These are phyloP conservation scores for Temnopleurus reevesii DNA, from an alignment of 53 echinoderm and acorn worm species.

Conservation along the genomic window DNA sequence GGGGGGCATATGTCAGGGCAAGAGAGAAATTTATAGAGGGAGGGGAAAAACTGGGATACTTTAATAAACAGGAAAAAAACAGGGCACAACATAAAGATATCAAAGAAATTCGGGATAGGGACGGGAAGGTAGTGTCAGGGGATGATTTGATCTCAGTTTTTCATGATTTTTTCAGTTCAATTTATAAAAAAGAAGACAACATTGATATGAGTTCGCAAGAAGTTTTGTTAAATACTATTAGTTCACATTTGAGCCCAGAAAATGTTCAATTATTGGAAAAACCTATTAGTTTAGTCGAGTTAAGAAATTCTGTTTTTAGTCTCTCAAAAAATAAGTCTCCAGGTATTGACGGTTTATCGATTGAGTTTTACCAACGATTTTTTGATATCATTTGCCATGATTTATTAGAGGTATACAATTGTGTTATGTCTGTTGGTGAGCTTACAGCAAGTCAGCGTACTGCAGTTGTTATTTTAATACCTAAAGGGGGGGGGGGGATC, in stretches of 20 bases:
- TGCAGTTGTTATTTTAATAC: neutral
- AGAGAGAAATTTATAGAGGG: constrained; percentile 48
- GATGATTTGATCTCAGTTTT: constrained; percentile 11
- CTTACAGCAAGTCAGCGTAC: neutral
- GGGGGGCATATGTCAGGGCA: constrained; percentile 30
- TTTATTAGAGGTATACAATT: neutral
- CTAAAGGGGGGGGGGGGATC: neutral
- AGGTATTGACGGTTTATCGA: neutral
- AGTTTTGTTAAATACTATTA: neutral
- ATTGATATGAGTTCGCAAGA: neutral
- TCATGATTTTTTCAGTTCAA: constrained; percentile 1
- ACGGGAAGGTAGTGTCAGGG: neutral
- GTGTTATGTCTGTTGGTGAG: neutral
- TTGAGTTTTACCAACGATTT: neutral
- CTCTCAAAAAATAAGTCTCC: neutral
- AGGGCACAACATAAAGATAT: neutral
- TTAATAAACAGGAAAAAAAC: constrained; percentile 11
- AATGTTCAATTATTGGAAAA: neutral
- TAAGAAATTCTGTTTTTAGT: neutral
- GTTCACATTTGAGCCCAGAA: neutral
- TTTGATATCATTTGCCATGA: neutral
- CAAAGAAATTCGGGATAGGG: neutral
- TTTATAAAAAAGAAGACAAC: neutral
- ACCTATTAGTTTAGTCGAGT: neutral
- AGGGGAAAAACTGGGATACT: constrained; percentile 43